Evolutionary conservation across 2,888 invertebrate species (phyloP).

Genomic region (Drosophila leonis): DNA sequence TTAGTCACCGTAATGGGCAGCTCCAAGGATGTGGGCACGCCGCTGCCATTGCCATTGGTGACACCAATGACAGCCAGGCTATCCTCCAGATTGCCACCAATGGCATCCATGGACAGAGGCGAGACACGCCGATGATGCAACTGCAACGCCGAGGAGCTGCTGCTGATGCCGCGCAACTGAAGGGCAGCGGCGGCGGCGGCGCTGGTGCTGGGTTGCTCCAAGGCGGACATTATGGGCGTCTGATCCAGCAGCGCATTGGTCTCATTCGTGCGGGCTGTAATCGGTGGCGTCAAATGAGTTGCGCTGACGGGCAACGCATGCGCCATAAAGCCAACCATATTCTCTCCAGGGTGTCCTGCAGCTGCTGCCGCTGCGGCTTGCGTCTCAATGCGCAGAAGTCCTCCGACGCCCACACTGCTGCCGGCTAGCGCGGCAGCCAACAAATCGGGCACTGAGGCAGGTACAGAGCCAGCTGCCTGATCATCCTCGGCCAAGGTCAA

Average conservation of each 20-base stretch:
- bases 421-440: constrained; percentile 91
- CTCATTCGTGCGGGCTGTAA: constrained; percentile 87
- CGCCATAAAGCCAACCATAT: constrained; percentile 69
- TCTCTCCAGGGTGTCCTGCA: background rate
- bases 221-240: constrained; percentile 92
- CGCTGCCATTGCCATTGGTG: constrained; percentile 85
- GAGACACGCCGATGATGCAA: constrained; percentile 38
- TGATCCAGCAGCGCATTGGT: constrained; percentile 91
- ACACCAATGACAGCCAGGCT: constrained; percentile 88
- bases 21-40: constrained; percentile 89
- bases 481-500: constrained; percentile 26
- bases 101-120: constrained; percentile 28
- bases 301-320: constrained; percentile 28
- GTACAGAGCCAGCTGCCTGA: constrained; percentile 10
- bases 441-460: constrained; percentile 86
- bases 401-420: constrained; percentile 76
- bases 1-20: constrained; percentile 92
- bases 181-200: constrained; percentile 1
- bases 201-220: constrained; percentile 88
- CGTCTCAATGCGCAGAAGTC: constrained; percentile 57
- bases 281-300: constrained; percentile 76
- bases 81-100: constrained; percentile 85
- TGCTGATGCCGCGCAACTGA: constrained; percentile 83
- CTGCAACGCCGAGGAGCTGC: constrained; percentile 10
- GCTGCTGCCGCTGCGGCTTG: background rate